Evolutionary conservation across 2,797 vertebrate genomes (phyloP).

Genomic region (Mastacembelus armatus): DNA sequence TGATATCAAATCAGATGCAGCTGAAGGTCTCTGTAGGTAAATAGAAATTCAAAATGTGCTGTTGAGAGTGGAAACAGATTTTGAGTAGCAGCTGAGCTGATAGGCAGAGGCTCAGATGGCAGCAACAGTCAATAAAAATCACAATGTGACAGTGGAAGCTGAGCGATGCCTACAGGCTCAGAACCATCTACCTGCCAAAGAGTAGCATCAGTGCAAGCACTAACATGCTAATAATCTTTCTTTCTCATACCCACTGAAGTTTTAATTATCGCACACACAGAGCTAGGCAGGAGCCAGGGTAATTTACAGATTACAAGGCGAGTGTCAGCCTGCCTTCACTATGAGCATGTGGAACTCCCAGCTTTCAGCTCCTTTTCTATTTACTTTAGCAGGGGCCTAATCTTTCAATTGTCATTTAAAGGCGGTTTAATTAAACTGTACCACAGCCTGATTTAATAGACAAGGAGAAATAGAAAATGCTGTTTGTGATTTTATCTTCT

Average conservation of each 20-base stretch:
- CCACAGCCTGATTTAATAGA: slow-evolving; percentile 24
- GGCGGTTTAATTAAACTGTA: slow-evolving; percentile 38
- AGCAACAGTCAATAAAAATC: slow-evolving; percentile 20
- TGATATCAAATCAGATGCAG: not conserved
- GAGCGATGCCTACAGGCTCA: slow-evolving; percentile 39
- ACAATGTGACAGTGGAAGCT: slow-evolving; percentile 27
- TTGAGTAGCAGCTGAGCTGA: not conserved
- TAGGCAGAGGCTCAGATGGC: not conserved
- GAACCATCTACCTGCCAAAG: slow-evolving; percentile 58
- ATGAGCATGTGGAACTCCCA: slow-evolving; percentile 64
- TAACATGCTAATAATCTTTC: slow-evolving; percentile 81
- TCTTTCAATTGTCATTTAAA: no score
- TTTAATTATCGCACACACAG: slow-evolving; percentile 77
- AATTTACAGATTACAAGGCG: slow-evolving; percentile 78
- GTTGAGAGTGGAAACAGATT: slow-evolving; percentile 1
- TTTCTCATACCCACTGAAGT: slow-evolving; percentile 72
- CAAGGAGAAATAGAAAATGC: not conserved
- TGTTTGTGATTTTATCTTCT: not conserved
- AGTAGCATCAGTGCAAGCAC: slow-evolving; percentile 74
- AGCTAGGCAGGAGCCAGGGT: slow-evolving; percentile 69
- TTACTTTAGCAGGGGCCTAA: not conserved
- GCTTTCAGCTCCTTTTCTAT: slow-evolving; percentile 53
- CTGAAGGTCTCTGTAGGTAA: not conserved
- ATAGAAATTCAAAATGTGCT: not conserved
- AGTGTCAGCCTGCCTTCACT: slow-evolving; percentile 78